Evolutionary conservation across 2,113 vertebrate genomes (phyloP).

Genomic region (Porphyrio hochstetteri): DNA sequence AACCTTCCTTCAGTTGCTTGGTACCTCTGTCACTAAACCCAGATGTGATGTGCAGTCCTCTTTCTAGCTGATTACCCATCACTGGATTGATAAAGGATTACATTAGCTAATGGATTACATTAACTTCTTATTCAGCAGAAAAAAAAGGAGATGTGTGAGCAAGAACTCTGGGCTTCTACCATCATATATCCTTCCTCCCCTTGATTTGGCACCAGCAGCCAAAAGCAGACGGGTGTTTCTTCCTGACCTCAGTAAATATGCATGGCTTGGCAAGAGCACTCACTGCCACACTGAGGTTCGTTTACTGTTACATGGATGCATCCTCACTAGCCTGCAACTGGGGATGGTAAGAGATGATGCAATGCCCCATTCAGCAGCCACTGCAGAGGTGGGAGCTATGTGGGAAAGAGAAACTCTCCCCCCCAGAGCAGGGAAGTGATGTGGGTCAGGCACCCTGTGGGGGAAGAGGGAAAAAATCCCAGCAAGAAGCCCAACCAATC

Average conservation of each 20-base stretch:
- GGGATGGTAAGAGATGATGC: background rate
- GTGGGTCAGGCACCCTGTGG: rapidly evolving
- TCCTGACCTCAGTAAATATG: background rate
- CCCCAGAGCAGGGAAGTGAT: background rate
- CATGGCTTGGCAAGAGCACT: background rate
- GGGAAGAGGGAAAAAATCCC: too few species aligned
- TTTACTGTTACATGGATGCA: rapidly evolving
- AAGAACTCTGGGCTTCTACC: background rate
- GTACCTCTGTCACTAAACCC: background rate
- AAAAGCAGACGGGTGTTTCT: background rate
- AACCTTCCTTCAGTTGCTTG: background rate
- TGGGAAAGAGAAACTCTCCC: background rate
- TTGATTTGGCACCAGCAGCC: background rate
- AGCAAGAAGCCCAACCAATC: background rate
- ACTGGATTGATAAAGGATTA: background rate
- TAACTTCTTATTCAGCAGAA: background rate
- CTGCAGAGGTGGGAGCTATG: background rate
- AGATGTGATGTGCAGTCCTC: background rate
- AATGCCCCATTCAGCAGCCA: background rate
- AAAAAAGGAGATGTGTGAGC: background rate
- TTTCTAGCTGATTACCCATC: background rate
- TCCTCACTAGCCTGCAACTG: background rate
- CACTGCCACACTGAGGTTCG: rapidly evolving
- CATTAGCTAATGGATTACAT: background rate
- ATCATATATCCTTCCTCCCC: background rate